Conservation (phyloP, 2,113 vertebrate species). For the Trachemys scripta region DNA sequence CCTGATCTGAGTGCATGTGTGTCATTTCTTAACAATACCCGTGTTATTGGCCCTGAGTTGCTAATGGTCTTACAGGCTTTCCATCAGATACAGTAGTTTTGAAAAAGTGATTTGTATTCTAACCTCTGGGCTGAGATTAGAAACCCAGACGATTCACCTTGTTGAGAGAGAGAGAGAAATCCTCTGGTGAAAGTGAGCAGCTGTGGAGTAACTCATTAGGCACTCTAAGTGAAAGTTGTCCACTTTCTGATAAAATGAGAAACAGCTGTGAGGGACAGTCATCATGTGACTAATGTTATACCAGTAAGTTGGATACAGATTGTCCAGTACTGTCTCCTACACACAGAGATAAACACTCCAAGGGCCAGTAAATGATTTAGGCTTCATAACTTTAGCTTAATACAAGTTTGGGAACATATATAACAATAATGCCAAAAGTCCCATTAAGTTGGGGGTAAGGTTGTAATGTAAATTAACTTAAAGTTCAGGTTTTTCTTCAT, state of each 20-base stretch:
- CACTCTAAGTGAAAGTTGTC: conserved; percentile 37
- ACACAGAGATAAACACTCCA: neutral
- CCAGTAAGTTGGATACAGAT: neutral
- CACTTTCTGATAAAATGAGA: conserved; percentile 5
- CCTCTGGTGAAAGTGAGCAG: conserved; percentile 2
- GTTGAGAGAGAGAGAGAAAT: neutral
- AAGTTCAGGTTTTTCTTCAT: neutral
- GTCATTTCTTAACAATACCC: neutral
- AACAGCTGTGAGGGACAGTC: conserved; percentile 24
- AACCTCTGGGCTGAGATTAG: neutral
- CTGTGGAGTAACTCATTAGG: conserved; percentile 18
- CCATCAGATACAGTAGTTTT: conserved; percentile 23
- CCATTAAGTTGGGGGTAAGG: neutral
- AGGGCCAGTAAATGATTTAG: neutral
- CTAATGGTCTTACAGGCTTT: conserved; percentile 10
- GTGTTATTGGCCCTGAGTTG: neutral
- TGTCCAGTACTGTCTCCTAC: neutral
- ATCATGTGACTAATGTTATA: neutral
- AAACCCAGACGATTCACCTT: conserved; percentile 4
- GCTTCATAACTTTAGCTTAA: neutral
- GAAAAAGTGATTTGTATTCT: neutral
- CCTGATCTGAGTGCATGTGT: neutral
- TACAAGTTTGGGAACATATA: neutral
- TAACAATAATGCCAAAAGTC: neutral
- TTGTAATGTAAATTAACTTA: neutral